Percentiles rank a stretch among this genome's conserved stretches.
phyloP scores from a whole-genome alignment of 2,888 invertebrate species.

The Atrina japonica region DNA sequence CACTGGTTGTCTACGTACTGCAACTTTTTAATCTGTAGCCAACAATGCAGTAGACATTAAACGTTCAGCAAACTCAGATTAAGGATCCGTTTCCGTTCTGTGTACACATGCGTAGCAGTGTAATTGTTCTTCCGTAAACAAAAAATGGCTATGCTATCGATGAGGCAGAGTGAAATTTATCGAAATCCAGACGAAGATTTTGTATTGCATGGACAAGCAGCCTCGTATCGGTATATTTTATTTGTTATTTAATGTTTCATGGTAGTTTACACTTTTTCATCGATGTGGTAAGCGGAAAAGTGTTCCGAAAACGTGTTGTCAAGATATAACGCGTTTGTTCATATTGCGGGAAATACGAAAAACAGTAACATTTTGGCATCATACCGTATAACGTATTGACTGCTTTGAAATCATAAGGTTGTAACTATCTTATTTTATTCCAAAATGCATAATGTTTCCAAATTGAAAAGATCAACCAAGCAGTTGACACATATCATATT shows the following conservation, averaged over 20 bases:
- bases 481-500: too few species aligned
- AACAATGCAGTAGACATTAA: neutral
- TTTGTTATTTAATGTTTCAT: neutral
- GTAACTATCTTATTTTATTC: too few species aligned
- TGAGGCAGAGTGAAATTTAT: constrained; percentile 36
- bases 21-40: neutral
- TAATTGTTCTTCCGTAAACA: constrained; percentile 54
- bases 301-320: too few species aligned
- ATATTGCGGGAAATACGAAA: too few species aligned
- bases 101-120: constrained; percentile 56
- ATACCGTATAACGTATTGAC: too few species aligned
- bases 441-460: too few species aligned
- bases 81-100: neutral
- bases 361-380: too few species aligned
- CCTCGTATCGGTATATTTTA: constrained; percentile 57
- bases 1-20: neutral
- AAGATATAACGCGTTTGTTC: too few species aligned
- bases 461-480: too few species aligned
- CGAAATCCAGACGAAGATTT: constrained; percentile 66
- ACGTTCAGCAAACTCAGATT: constrained; percentile 12
- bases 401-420: too few species aligned
- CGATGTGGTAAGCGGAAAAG: too few species aligned
- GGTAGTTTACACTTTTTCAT: neutral
- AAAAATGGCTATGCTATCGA: constrained; percentile 35
- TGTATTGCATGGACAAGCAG: constrained; percentile 59